A percentile compares a stretch with the other conserved stretches of the same genome.
These are phyloP conservation scores for Labia minor DNA, from an alignment of 2,888 invertebrate genomes.

Conservation along the genomic window DNA sequence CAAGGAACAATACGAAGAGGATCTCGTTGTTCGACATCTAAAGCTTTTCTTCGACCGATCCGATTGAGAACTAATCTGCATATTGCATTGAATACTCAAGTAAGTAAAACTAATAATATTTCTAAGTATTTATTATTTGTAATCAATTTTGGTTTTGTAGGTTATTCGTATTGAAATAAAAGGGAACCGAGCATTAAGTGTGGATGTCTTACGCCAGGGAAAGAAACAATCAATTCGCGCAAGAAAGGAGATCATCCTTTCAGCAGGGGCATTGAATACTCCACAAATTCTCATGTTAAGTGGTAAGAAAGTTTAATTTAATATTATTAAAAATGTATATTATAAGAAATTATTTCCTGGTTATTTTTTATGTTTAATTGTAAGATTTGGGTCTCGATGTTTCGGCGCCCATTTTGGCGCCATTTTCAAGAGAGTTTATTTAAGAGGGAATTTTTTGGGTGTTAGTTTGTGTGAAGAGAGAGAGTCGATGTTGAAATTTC, in stretches of 20 bases:
- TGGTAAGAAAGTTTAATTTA: neutral
- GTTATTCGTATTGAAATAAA: neutral
- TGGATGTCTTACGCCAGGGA: constrained; percentile 59
- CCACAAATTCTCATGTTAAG: constrained; percentile 87
- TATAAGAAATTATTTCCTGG: no score
- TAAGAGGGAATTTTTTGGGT: no score
- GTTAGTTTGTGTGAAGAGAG: no score
- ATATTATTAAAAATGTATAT: no score
- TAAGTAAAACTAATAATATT: constrained; percentile 30
- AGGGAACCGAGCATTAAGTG: constrained; percentile 53
- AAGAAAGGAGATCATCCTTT: constrained; percentile 68
- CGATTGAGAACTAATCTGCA: constrained; percentile 67
- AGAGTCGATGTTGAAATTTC: no score
- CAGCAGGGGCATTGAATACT: constrained; percentile 77
- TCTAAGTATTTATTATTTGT: no score
- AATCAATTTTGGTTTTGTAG: neutral
- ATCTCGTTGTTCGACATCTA: constrained; percentile 75
- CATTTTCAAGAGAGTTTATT: no score
- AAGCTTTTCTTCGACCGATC: constrained; percentile 74
- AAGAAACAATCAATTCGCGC: constrained; percentile 54
- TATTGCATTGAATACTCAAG: constrained; percentile 66
- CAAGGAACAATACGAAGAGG: constrained; percentile 77
- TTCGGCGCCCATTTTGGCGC: no score
- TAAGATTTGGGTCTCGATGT: no score
- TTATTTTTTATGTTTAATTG: no score